These are phyloP conservation scores for Gymnocypris eckloni DNA, from an alignment of 2,797 vertebrate species.

Conservation along the genomic window DNA sequence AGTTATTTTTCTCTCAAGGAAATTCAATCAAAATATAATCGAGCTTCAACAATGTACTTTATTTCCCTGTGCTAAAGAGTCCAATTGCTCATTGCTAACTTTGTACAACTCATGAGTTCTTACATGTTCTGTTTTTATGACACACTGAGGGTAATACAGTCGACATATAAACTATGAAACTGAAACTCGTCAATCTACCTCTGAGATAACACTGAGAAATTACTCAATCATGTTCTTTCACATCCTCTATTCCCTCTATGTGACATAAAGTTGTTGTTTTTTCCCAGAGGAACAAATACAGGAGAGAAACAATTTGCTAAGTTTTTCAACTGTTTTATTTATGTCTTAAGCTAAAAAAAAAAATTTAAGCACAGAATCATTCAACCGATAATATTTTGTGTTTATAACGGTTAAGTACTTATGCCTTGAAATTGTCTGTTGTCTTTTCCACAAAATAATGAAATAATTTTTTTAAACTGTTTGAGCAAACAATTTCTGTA, in stretches of 20 bases:
- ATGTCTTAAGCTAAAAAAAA: background rate
- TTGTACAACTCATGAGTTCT: background rate
- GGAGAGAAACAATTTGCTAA: background rate
- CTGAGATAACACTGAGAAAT: background rate
- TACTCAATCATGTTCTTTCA: slow-evolving; percentile 21
- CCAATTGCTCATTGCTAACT: slow-evolving; percentile 48
- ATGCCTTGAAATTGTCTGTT: background rate
- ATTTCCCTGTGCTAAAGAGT: slow-evolving; percentile 25
- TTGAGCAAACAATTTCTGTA: background rate
- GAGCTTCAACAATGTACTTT: background rate
- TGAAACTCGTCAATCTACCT: slow-evolving; percentile 33
- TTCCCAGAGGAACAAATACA: background rate
- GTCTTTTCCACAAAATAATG: background rate
- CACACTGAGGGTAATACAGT: background rate
- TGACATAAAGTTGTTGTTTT: background rate
- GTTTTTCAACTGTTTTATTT: too few species aligned
- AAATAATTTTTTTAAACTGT: too few species aligned
- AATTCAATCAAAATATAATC: slow-evolving; percentile 37
- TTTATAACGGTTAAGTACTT: background rate
- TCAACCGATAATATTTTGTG: too few species aligned
- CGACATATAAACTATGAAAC: background rate
- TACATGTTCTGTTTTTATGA: background rate
- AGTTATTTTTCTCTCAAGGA: slow-evolving; percentile 2
- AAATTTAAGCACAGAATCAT: too few species aligned
- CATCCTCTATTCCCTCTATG: slow-evolving; percentile 7